Conservation (phyloP, 1,140 invertebrate genomes). For the Hermatobates lingyangjiaoensis region DNA sequence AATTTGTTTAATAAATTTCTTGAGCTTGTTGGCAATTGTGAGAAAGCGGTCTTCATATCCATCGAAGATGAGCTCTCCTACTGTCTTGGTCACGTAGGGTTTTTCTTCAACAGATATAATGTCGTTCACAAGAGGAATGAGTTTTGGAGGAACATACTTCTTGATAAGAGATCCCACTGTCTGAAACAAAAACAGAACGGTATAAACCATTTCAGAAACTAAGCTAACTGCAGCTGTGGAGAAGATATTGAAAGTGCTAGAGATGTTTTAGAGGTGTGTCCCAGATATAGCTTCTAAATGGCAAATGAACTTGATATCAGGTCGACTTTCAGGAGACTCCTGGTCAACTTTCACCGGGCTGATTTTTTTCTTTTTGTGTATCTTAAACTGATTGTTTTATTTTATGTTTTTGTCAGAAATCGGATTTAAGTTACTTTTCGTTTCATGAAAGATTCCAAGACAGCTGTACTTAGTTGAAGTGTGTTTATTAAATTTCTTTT, state of each 20-base stretch:
- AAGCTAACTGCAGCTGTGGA: too few relatives aligned
- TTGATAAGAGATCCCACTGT: not conserved
- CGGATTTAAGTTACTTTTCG: too few relatives aligned
- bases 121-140: not conserved
- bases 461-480: too few relatives aligned
- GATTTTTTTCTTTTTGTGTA: not conserved
- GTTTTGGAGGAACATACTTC: not conserved
- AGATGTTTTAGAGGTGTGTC: not conserved
- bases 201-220: not conserved
- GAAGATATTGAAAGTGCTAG: not conserved
- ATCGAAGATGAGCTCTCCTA: conserved; percentile 5
- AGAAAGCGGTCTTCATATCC: conserved; percentile 9
- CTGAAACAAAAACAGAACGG: not conserved
- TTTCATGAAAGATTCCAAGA: too few relatives aligned
- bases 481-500: too few relatives aligned
- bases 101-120: not conserved
- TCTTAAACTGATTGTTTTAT: too few relatives aligned
- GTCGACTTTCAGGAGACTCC: not conserved
- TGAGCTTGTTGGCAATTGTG: conserved; percentile 2
- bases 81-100: conserved; percentile 7
- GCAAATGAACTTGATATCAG: not conserved
- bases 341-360: not conserved
- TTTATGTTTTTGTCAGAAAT: too few relatives aligned
- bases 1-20: conserved; percentile 12
- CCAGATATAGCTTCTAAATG: not conserved